Percentiles rank a stretch among this genome's conserved stretches.
phyloP scores from a whole-genome alignment of 2,113 vertebrate genomes.

The Propithecus coquereli region DNA sequence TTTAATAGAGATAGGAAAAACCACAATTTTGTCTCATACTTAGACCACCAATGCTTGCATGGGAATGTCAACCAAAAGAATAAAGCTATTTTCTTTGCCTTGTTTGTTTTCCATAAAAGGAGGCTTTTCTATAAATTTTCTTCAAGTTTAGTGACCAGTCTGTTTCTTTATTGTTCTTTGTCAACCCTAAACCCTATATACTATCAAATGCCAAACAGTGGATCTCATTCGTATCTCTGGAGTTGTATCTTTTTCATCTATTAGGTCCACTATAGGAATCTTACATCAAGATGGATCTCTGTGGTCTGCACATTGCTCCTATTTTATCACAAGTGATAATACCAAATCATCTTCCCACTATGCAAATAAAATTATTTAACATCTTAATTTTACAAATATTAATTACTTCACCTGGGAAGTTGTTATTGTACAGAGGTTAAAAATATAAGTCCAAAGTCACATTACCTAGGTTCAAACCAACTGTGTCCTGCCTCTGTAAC shows the following conservation, averaged over 20 bases:
- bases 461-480: neutral
- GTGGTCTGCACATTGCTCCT: neutral
- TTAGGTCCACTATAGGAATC: neutral
- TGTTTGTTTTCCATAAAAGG: neutral
- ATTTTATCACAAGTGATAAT: neutral
- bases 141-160: neutral
- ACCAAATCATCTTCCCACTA: neutral
- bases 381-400: neutral
- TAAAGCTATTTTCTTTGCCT: neutral
- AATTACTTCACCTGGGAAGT: neutral
- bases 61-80: neutral
- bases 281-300: neutral
- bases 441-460: neutral
- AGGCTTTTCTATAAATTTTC: neutral
- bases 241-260: neutral
- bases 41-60: neutral
- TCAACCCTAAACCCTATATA: neutral
- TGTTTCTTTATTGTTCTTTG: neutral
- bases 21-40: neutral
- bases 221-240: neutral
- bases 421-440: neutral
- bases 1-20: slow-evolving; percentile 14
- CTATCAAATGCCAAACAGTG: neutral
- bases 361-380: neutral
- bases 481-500: neutral